Evolutionary conservation across 2,113 vertebrate species (phyloP).

Genomic region (Cynocephalus volans): DNA sequence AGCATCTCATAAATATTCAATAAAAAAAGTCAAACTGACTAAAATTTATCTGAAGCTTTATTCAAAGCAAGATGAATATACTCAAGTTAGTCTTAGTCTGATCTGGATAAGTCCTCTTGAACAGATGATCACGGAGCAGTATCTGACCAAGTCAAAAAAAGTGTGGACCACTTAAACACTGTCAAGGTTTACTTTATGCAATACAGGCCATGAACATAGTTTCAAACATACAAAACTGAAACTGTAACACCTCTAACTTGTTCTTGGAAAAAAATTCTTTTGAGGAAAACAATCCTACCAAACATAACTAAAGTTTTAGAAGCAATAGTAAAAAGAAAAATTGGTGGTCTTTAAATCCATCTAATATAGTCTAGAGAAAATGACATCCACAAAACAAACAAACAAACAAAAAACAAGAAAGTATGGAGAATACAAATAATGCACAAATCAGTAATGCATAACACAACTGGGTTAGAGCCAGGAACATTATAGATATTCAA

Average conservation of each 20-base stretch:
- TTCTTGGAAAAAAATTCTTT: neutral
- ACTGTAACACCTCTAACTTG: neutral
- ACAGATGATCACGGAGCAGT: neutral
- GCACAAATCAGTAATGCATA: neutral
- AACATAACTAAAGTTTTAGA: neutral
- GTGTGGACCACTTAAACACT: neutral
- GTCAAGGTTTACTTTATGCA: neutral
- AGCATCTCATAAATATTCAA: neutral
- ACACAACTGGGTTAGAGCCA: neutral
- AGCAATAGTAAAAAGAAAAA: neutral
- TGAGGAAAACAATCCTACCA: neutral
- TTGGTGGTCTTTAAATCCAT: neutral
- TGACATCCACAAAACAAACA: neutral
- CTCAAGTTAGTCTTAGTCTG: neutral
- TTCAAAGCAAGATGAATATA: neutral
- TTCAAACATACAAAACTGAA: neutral
- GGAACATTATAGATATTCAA: neutral
- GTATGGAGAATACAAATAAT: neutral
- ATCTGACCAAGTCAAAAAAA: neutral
- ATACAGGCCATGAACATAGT: neutral
- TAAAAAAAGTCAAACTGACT: neutral
- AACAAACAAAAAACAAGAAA: neutral
- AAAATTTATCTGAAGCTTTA: neutral
- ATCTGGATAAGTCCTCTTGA: neutral
- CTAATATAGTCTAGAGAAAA: neutral